Conservation (phyloP, 2,888 invertebrate genomes). For the Limnephilus lunatus region DNA sequence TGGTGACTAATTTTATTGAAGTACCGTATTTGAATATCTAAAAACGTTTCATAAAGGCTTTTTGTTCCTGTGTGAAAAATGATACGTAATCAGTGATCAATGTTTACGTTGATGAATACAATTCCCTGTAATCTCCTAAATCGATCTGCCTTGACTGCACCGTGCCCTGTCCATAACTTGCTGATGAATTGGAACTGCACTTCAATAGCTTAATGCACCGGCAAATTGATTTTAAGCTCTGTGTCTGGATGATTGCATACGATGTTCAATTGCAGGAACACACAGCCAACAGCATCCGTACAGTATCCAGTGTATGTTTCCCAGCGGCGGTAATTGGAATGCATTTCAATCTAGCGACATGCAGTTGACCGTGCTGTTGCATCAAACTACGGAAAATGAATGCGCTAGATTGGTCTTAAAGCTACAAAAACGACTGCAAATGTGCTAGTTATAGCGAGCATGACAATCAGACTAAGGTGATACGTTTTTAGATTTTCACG, state of each 20-base stretch:
- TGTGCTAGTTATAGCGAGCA: not conserved
- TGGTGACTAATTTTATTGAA: not conserved
- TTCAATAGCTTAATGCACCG: not conserved
- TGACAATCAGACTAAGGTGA: not conserved
- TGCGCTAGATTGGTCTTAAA: not conserved
- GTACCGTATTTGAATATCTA: not conserved
- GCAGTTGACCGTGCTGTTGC: conserved; percentile 16
- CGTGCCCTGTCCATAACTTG: not conserved
- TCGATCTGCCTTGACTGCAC: not conserved
- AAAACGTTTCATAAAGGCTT: not conserved
- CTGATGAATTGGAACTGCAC: not conserved
- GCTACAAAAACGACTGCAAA: not conserved
- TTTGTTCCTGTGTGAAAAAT: not conserved
- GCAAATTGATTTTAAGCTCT: not conserved
- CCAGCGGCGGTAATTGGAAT: conserved; percentile 17
- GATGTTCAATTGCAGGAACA: not conserved
- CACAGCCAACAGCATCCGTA: not conserved
- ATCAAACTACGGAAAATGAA: not conserved
- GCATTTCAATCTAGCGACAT: conserved; percentile 38
- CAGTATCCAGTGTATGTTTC: not conserved
- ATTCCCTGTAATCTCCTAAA: not conserved
- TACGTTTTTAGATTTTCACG: too few species aligned
- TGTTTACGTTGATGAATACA: not conserved
- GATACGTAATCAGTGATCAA: not conserved
- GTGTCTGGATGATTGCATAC: not conserved